A percentile compares a stretch with the other conserved stretches of the same genome.
Evolutionary conservation across 1,140 invertebrate genomes (phyloP).

Genomic region (Solenopsis fugax): DNA sequence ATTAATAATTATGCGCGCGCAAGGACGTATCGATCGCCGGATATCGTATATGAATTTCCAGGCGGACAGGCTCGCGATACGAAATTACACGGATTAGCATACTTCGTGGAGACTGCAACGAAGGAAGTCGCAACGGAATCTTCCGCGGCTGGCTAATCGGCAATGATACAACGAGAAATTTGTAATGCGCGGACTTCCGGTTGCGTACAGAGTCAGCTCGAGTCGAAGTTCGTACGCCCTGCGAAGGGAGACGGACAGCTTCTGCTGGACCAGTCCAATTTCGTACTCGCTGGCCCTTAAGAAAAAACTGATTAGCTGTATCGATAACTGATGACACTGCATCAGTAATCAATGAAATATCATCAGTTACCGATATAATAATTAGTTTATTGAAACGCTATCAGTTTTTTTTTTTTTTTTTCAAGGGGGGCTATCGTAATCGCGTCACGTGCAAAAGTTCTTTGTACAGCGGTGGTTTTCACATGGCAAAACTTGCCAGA

Average conservation of each 20-base stretch:
- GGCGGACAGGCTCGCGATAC: background rate
- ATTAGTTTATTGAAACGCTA: too few species aligned
- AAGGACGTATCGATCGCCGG: conserved; percentile 34
- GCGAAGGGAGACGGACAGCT: background rate
- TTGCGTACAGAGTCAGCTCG: conserved; percentile 10
- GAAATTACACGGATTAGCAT: conserved; percentile 48
- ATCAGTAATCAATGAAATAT: too few species aligned
- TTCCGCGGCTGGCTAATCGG: conserved; percentile 12
- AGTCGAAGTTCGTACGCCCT: background rate
- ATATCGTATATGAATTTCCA: conserved; percentile 32
- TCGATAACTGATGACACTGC: too few species aligned
- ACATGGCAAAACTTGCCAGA: background rate
- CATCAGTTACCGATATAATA: too few species aligned
- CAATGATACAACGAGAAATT: conserved; percentile 33
- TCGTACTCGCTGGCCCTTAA: too few species aligned
- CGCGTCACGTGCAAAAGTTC: background rate
- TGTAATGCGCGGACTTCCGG: conserved; percentile 38
- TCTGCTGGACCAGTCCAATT: background rate
- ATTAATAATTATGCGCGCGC: conserved; percentile 29
- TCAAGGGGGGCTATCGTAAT: background rate
- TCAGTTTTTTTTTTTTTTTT: too few species aligned
- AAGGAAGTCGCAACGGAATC: conserved; percentile 26
- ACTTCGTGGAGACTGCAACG: background rate
- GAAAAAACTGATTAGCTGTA: too few species aligned
- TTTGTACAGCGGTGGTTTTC: too few species aligned